Evolutionary conservation across 2,797 vertebrate species (phyloP).

Genomic region (Gastrophryne carolinensis): DNA sequence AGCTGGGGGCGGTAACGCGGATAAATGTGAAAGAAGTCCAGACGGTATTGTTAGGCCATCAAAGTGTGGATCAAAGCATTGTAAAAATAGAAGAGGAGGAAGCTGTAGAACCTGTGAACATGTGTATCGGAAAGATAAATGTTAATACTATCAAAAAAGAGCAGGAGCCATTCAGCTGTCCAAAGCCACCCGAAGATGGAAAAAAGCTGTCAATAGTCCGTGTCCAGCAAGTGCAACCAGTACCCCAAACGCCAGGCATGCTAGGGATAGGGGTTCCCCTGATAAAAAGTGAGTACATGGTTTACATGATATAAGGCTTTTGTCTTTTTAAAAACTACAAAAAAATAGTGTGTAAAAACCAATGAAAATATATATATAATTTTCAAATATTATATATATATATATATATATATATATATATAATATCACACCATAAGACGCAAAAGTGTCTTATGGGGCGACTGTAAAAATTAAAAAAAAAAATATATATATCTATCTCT

Average conservation of each 20-base stretch:
- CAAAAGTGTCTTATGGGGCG: too few relatives aligned
- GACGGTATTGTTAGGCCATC: not conserved
- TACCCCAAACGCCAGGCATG: slow-evolving; percentile 5
- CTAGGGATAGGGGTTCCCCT: slow-evolving; percentile 60
- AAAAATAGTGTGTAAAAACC: too few relatives aligned
- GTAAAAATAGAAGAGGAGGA: not conserved
- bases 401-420: too few relatives aligned
- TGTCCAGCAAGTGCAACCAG: not conserved
- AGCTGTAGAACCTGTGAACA: not conserved
- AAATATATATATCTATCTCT: too few relatives aligned
- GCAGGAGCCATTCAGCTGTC: not conserved
- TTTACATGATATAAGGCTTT: too few relatives aligned
- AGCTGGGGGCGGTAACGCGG: not conserved
- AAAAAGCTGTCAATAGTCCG: not conserved
- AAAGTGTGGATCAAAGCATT: not conserved
- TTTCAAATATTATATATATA: too few relatives aligned
- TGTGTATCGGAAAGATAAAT: not conserved
- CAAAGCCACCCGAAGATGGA: not conserved
- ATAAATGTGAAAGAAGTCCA: not conserved
- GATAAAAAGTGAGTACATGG: slow-evolving; percentile 24
- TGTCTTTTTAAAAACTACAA: too few relatives aligned
- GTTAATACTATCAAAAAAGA: not conserved
- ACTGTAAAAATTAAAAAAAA: too few relatives aligned
- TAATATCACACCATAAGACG: too few relatives aligned
- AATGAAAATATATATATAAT: too few relatives aligned